Conservation (phyloP, 1,140 invertebrate genomes). For the Zaprionus lachaisei region DNA sequence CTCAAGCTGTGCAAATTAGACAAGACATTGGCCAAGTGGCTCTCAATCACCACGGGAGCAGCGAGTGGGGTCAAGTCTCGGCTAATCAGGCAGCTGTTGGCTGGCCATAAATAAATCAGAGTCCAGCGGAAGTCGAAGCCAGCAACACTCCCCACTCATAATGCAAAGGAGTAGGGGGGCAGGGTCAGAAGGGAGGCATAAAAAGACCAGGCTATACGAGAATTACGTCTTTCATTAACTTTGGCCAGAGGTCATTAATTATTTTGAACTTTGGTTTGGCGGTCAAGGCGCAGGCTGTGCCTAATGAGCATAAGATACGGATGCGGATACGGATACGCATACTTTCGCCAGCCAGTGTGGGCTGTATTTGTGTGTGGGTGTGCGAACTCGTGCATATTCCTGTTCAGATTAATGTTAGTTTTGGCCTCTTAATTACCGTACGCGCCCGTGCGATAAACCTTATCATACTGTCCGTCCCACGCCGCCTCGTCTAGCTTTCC, state of each 20-base stretch:
- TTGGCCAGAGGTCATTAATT: conserved; percentile 79
- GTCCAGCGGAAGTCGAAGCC: conserved; percentile 15
- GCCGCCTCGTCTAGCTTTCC: background rate
- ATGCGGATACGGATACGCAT: conserved; percentile 25
- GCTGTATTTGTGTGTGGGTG: conserved; percentile 4
- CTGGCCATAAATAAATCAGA: conserved; percentile 76
- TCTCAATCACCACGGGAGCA: conserved; percentile 60
- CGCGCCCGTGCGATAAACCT: conserved; percentile 81
- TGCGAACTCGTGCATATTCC: conserved; percentile 43
- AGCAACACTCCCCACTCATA: conserved; percentile 49
- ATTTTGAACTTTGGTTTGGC: conserved; percentile 76
- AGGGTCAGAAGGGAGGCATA: background rate
- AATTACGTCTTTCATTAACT: conserved; percentile 83
- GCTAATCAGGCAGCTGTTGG: conserved; percentile 71
- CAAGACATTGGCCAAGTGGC: conserved; percentile 61
- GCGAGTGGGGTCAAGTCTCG: conserved; percentile 58
- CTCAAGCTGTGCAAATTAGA: conserved; percentile 67
- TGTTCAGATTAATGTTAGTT: conserved; percentile 75
- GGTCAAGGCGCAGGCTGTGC: conserved; percentile 78
- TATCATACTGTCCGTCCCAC: conserved; percentile 48
- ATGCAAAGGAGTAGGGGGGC: conserved; percentile 18
- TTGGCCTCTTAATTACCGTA: conserved; percentile 72
- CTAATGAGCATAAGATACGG: conserved; percentile 81
- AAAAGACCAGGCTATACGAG: conserved; percentile 39
- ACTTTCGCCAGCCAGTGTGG: conserved; percentile 11